Conservation (phyloP, 2,888 invertebrate genomes). For the Rapana venosa region DNA sequence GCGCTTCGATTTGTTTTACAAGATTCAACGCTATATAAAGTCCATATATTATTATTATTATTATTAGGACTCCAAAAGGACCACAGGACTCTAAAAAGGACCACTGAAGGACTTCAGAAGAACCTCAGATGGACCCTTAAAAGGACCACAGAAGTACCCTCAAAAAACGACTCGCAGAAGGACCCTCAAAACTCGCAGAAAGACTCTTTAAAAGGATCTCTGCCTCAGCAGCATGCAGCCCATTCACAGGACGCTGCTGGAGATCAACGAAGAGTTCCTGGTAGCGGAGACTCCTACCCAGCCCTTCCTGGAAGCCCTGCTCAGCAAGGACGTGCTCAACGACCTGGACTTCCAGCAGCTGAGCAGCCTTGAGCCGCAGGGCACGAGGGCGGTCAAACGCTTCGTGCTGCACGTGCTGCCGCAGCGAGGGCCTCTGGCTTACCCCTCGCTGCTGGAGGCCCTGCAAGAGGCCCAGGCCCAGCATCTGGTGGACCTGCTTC, state of each 20-base stretch:
- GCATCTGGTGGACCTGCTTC: conserved; percentile 48
- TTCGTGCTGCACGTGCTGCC: conserved; percentile 51
- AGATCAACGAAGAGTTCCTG: conserved; percentile 49
- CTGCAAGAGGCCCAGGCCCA: conserved; percentile 49
- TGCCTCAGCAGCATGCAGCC: conserved; percentile 35
- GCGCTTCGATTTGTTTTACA: background rate
- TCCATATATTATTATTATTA: no score
- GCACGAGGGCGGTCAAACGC: conserved; percentile 44
- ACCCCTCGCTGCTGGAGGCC: conserved; percentile 46
- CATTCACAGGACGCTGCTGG: conserved; percentile 44
- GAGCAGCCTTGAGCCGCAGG: conserved; percentile 45
- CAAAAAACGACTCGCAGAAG: background rate
- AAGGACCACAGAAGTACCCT: background rate
- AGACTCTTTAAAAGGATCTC: background rate
- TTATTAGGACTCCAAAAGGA: no score
- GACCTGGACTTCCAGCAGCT: conserved; percentile 47
- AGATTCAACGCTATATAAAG: no score
- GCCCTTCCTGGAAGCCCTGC: conserved; percentile 37
- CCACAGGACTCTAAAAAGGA: no score
- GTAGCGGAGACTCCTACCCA: conserved; percentile 46
- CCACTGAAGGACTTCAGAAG: background rate
- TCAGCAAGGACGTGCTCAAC: conserved; percentile 39
- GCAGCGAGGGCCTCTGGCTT: conserved; percentile 45
- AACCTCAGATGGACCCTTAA: background rate
- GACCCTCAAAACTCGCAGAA: background rate